These are phyloP conservation scores for Plestiodon gilberti DNA, from an alignment of 2,113 vertebrate species.

Conservation along the genomic window DNA sequence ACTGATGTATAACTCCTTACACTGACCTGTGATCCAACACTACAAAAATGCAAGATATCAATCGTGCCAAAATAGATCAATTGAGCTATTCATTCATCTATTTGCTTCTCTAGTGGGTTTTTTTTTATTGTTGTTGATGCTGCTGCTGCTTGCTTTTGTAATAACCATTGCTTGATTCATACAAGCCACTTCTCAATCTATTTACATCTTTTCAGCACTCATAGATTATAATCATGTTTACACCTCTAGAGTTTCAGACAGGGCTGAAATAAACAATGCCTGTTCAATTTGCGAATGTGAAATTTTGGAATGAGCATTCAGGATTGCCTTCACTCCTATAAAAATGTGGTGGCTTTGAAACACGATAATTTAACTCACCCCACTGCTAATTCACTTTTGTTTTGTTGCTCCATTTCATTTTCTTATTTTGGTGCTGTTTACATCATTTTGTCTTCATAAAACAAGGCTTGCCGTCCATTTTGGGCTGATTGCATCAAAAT, in stretches of 20 bases:
- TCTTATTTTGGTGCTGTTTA: not conserved
- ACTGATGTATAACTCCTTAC: not conserved
- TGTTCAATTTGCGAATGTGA: constrained; percentile 6
- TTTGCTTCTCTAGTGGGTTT: not conserved
- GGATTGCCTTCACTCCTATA: not conserved
- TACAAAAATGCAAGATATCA: not conserved
- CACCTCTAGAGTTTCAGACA: not conserved
- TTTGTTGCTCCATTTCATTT: not conserved
- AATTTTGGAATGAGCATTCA: not conserved
- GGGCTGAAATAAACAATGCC: not conserved
- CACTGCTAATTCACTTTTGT: constrained; percentile 2
- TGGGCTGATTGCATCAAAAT: not conserved
- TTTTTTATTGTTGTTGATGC: not conserved
- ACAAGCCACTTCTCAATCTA: not conserved
- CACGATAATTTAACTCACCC: not conserved
- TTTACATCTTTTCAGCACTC: not conserved
- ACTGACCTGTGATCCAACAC: not conserved
- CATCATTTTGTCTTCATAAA: constrained; percentile 7
- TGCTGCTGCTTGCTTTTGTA: not conserved
- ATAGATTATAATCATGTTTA: not conserved
- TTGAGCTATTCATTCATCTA: not conserved
- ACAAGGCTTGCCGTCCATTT: not conserved
- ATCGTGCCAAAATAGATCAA: not conserved
- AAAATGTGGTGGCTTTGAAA: not conserved
- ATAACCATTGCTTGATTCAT: not conserved